Evolutionary conservation across 2,797 vertebrate species (phyloP), one percentile per base, ranked within the genome.

Genomic region (Karalla daura): DNA sequence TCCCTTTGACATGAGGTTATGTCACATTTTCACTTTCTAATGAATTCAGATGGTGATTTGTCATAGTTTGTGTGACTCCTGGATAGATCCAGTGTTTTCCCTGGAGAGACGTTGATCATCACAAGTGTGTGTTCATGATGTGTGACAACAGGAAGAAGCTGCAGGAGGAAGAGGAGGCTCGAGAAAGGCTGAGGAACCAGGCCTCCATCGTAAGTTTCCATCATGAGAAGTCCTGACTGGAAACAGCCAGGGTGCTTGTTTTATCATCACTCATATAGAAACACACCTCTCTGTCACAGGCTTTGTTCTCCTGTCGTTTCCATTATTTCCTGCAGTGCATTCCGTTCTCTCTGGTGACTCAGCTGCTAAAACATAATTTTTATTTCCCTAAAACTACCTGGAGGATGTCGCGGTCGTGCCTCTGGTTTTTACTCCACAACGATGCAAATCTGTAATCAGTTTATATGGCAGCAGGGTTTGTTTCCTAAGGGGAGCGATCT

Each of bases 161-260:
- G 86, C 95, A 91, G 86, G 97, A 99, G 62, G 97, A 95, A 0
- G 97, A 99, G 43, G 96, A 98, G 86, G 92, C 95, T 83, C 94
- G 91, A 89, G 95, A 95, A 85, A 91, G 92, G 70, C 83, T 94
- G 90, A 91, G 86, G 89, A 94, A 81, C 70, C 95, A 96, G 80
- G 89, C 93, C 20, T 80, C 95, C 82, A 94, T 95, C 4, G 97
- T 98, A 85, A 96, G 96, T 72, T 20, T 46, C 17, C 33, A 3
- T 21, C n/a, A n/a, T n/a, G n/a, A n/a, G n/a, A n/a, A n/a, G n/a
- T n/a, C n/a, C n/a, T n/a, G n/a, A n/a, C n/a, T n/a, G n/a, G 36
- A 17, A 36, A 35, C 2, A 15, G n/a, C n/a, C n/a, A n/a, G n/a
- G n/a, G n/a, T n/a, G n/a, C n/a, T n/a, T n/a, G n/a, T n/a, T n/a